phyloP scores from a whole-genome alignment of 2,888 invertebrate species.

The Agrilus biguttatus region DNA sequence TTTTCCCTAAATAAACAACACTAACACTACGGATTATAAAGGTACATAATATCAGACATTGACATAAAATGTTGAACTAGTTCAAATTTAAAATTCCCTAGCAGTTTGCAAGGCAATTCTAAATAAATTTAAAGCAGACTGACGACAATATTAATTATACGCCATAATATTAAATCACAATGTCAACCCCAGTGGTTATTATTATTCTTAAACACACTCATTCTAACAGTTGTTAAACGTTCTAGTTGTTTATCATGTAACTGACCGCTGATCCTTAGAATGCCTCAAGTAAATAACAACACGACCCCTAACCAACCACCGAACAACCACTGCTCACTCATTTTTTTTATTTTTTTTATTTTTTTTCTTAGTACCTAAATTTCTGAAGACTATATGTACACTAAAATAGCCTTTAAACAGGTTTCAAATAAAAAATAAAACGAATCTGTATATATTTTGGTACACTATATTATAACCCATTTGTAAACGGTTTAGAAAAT shows the following conservation, averaged over 20 bases:
- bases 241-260: too few relatives aligned
- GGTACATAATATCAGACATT: conserved; percentile 33
- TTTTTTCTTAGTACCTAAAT: conserved; percentile 12
- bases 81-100: conserved; percentile 6
- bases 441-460: conserved; percentile 23
- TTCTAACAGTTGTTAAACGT: too few relatives aligned
- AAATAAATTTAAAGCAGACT: conserved; percentile 7
- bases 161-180: conserved; percentile 28
- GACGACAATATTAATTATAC: conserved; percentile 21
- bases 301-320: too few relatives aligned
- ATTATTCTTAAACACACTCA: too few relatives aligned
- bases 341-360: conserved; percentile 9
- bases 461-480: conserved; percentile 17
- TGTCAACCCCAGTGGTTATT: conserved; percentile 17
- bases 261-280: too few relatives aligned
- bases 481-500: conserved; percentile 16
- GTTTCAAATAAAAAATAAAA: conserved; percentile 21
- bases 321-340: too few relatives aligned
- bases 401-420: conserved; percentile 20
- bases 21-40: conserved; percentile 26
- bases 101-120: conserved; percentile 4
- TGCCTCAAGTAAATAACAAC: too few relatives aligned
- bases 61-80: conserved; percentile 16
- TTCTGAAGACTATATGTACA: conserved; percentile 12
- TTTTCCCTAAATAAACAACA: conserved; percentile 23